phyloP scores from a whole-genome alignment of 2,113 vertebrate species.

The Chiloscyllium plagiosum region DNA sequence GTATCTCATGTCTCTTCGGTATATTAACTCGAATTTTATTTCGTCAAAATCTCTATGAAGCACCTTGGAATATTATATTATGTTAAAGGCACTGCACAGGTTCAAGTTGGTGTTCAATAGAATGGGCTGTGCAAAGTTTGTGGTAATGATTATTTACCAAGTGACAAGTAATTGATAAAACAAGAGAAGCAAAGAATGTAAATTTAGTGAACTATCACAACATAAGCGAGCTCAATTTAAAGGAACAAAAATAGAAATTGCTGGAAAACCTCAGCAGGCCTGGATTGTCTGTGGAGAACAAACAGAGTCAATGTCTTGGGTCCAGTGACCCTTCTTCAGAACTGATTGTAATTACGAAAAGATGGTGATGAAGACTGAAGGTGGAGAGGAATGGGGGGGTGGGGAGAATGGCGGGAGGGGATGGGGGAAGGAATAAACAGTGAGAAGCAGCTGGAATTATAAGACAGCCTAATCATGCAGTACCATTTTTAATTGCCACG shows the following conservation, averaged over 20 bases:
- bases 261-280: no score
- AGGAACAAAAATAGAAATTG: background rate
- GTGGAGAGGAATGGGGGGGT: no score
- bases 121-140: background rate
- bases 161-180: background rate
- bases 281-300: no score
- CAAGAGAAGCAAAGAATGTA: background rate
- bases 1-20: background rate
- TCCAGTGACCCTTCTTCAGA: no score
- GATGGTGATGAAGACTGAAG: no score
- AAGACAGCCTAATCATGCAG: background rate
- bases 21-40: background rate
- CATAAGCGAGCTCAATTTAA: no score
- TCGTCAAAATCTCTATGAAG: background rate
- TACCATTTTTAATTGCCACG: background rate
- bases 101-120: background rate
- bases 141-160: background rate
- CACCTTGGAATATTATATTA: background rate
- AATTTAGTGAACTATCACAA: no score
- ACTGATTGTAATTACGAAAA: no score
- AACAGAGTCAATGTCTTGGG: no score
- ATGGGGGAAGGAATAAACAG: no score
- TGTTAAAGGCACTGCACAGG: no score
- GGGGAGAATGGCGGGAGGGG: no score
- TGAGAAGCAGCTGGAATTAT: background rate